phyloP scores from a whole-genome alignment of 2,113 vertebrate genomes.

The Physeter macrocephalus region DNA sequence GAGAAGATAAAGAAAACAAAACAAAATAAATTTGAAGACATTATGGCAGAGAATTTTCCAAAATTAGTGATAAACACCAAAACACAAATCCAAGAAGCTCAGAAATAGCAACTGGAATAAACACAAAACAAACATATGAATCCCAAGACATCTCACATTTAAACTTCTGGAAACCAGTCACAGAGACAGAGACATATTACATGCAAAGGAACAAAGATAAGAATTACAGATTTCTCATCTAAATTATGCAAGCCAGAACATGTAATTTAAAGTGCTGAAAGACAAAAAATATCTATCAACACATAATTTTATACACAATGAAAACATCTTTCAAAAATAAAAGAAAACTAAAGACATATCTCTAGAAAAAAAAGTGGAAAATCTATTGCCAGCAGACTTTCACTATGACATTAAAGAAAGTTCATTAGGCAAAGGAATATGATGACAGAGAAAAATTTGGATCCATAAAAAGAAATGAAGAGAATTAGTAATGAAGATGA shows the following conservation, averaged over 20 bases:
- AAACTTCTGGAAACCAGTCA: background rate
- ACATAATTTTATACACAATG: background rate
- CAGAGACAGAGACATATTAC: background rate
- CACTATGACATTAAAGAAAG: background rate
- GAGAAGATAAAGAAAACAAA: background rate
- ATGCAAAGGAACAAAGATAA: background rate
- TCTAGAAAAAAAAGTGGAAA: background rate
- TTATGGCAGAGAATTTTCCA: background rate
- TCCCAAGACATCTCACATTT: background rate
- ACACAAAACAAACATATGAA: background rate
- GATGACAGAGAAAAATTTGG: background rate
- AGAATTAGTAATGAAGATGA: background rate
- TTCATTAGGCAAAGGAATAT: background rate
- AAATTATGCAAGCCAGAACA: background rate
- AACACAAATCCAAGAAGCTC: background rate
- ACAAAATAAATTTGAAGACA: background rate
- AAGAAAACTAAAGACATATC: background rate
- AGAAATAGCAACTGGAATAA: background rate
- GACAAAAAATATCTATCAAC: background rate
- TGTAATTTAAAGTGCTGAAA: background rate
- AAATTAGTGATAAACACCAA: background rate
- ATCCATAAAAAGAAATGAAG: background rate
- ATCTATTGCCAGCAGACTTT: background rate
- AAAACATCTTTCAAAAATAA: background rate
- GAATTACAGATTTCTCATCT: background rate